phyloP scores from a whole-genome alignment of 2,113 vertebrate genomes.

The Saguinus midas region DNA sequence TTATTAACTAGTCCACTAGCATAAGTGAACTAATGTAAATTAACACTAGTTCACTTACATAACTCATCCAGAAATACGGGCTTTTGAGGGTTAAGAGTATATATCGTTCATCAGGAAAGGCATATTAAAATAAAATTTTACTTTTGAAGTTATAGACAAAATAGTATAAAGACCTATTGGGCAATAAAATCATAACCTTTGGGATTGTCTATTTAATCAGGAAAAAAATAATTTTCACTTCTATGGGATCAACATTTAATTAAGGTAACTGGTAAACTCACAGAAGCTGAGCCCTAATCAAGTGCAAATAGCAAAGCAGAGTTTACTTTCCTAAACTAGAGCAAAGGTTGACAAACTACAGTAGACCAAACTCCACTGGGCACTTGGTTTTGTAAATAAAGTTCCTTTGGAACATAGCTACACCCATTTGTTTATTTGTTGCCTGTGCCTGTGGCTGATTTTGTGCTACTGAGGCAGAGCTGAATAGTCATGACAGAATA shows the following conservation, averaged over 20 bases:
- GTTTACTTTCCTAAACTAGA: not conserved
- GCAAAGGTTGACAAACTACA: not conserved
- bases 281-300: not conserved
- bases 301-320: not conserved
- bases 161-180: not conserved
- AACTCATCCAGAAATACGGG: not conserved
- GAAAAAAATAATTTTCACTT: not conserved
- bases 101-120: not conserved
- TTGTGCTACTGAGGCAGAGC: not conserved
- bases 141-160: conserved; percentile 29
- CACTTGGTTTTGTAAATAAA: not conserved
- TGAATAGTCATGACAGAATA: not conserved
- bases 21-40: not conserved
- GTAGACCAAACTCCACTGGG: not conserved
- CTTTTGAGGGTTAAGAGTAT: not conserved
- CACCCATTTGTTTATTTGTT: not conserved
- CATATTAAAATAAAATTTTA: not conserved
- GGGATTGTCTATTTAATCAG: not conserved
- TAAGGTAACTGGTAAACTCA: not conserved
- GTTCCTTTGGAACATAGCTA: not conserved
- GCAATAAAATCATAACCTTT: not conserved
- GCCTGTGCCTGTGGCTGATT: not conserved
- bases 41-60: not conserved
- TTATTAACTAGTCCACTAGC: no score
- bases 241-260: not conserved